Evolutionary conservation across 2,888 invertebrate species (phyloP), one percentile per base, ranked within the genome.

Genomic region (Molorchus minor): DNA sequence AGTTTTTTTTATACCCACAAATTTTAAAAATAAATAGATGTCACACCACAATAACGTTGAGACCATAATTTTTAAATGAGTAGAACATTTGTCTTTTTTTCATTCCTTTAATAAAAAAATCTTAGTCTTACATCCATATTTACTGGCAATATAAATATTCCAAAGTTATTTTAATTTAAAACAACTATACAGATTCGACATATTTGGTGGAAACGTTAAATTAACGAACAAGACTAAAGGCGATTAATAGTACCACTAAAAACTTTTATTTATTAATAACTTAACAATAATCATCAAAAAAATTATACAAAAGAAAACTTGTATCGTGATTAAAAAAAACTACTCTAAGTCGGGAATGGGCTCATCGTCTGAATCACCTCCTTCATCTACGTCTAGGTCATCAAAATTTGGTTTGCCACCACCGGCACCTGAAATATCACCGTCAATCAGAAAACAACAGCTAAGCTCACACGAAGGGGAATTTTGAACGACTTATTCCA

Each of bases 311-410:
- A 61, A 57, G 29, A 54, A 21, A 19, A 60, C 21, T 16, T 38
- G 35, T 38, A 54, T 43, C 49, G 46, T 47, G 16, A 40, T 38
- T 51, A 15, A 45, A 54, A 36, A 36, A 46, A 52, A 62, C 72
- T 82, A 89, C 82, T 89, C 90, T 77, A 91, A 84, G 79, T 89
- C 90, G 16, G 91, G 91, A 81, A 91, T 82, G 71, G 89, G 88
- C 75, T 90, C 91, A 76, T 94, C 93, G 77, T 94, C 93, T 1
- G 89, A 91, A 76, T 92, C 93, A 45, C 85, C 86, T 51, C 83
- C 85, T 41, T 77, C 78, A 29, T 74, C 78, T 36, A 72, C 87
- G 69, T 89, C 89, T 72, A 92, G 81, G 77, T 92, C 92, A 75
- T 91, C 91, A 70, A 93, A 89, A 67, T 85, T 86, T 54, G 89